Percentiles rank a stretch among this genome's conserved stretches.
These are phyloP conservation scores for Dryoscopus gambensis DNA, from an alignment of 2,113 vertebrate genomes.

Conservation along the genomic window DNA sequence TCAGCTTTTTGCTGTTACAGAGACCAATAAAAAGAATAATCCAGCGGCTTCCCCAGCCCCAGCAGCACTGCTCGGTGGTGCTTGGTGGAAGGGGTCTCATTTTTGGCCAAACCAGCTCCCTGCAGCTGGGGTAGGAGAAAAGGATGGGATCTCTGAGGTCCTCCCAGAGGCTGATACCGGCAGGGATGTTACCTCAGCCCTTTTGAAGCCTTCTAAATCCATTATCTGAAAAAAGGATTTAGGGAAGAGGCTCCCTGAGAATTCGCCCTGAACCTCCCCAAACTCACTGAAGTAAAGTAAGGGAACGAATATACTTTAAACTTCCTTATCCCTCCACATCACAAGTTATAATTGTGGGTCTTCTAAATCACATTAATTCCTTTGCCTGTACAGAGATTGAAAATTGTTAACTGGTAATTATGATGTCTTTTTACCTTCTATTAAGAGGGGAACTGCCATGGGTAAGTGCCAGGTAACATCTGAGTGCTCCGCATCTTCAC, in stretches of 20 bases:
- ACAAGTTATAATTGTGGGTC: constrained; percentile 51
- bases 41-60: background rate
- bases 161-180: background rate
- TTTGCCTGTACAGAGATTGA: constrained; percentile 55
- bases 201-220: background rate
- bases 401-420: constrained; percentile 66
- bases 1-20: background rate
- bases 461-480: background rate
- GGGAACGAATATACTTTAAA: background rate
- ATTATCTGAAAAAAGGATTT: background rate
- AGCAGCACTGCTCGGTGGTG: background rate
- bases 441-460: constrained; percentile 50
- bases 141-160: background rate
- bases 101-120: background rate
- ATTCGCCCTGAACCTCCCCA: background rate
- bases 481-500: background rate
- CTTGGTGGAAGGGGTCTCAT: background rate
- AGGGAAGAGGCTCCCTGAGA: background rate
- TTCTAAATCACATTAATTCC: constrained; percentile 41
- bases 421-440: constrained; percentile 55
- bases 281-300: background rate
- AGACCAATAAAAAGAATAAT: background rate
- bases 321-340: background rate
- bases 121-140: background rate
- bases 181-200: background rate